A percentile compares a stretch with the other conserved stretches of the same genome.
phyloP scores from a whole-genome alignment of 2,113 vertebrate genomes.

The Emydocephalus ijimae region DNA sequence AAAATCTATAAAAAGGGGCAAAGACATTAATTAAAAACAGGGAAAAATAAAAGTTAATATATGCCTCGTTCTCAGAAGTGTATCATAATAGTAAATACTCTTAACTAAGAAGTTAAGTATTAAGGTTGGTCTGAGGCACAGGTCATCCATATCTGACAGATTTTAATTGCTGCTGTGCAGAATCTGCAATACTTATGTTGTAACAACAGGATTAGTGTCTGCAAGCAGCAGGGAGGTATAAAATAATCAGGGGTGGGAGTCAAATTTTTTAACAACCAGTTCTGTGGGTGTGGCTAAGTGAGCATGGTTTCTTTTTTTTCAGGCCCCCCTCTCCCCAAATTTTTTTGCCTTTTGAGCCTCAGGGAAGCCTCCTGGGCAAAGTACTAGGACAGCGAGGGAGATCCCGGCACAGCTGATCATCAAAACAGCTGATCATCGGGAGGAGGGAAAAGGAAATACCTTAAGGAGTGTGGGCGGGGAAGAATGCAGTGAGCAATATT shows the following conservation, averaged over 20 bases:
- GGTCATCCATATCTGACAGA: not conserved
- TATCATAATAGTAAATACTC: not conserved
- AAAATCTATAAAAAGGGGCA: not conserved
- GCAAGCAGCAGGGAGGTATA: not conserved
- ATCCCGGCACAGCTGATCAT: too few relatives aligned
- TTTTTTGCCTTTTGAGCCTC: too few relatives aligned
- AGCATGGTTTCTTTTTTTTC: too few relatives aligned
- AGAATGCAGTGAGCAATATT: too few relatives aligned
- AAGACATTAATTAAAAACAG: not conserved
- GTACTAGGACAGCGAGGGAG: too few relatives aligned
- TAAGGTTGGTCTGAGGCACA: not conserved
- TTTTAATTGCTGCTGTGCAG: not conserved
- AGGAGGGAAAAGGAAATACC: too few relatives aligned
- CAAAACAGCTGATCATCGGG: too few relatives aligned
- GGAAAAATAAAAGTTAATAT: not conserved
- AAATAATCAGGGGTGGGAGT: not conserved
- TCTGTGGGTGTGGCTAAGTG: too few relatives aligned
- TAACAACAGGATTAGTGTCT: not conserved
- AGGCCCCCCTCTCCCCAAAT: too few relatives aligned
- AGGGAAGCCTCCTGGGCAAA: too few relatives aligned
- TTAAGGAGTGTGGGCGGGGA: too few relatives aligned
- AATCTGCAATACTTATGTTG: not conserved
- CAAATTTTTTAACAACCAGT: too few relatives aligned
- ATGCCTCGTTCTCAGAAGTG: not conserved
- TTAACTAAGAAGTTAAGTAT: not conserved